phyloP scores from a whole-genome alignment of 2,888 invertebrate species.

The Merodon equestris region DNA sequence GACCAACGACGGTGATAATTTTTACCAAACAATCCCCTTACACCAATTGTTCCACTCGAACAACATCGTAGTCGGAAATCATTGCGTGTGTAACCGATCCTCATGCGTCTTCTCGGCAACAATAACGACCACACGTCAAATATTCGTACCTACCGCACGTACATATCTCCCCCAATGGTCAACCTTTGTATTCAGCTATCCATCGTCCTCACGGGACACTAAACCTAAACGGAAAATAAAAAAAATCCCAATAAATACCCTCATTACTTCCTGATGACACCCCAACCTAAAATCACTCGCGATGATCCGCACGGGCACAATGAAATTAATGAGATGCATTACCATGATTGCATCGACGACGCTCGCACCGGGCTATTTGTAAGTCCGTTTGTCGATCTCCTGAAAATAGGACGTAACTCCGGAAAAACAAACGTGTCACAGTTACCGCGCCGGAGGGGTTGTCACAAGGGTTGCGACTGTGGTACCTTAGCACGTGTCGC shows the following conservation, averaged over 20 bases:
- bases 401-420: slow-evolving; percentile 50
- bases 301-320: slow-evolving; percentile 40
- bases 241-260: slow-evolving; percentile 64
- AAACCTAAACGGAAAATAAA: slow-evolving; percentile 11
- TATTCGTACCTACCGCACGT: slow-evolving; percentile 40
- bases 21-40: slow-evolving; percentile 1
- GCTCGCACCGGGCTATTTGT: slow-evolving; percentile 54
- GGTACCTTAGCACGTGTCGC: slow-evolving; percentile 53
- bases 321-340: slow-evolving; percentile 69
- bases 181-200: slow-evolving; percentile 30
- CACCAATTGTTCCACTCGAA: slow-evolving; percentile 29
- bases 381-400: slow-evolving; percentile 60
- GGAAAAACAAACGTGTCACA: neutral
- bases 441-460: slow-evolving; percentile 16
- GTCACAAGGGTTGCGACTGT: slow-evolving; percentile 41
- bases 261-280: slow-evolving; percentile 59
- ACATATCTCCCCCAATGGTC: slow-evolving; percentile 39
- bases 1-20: neutral
- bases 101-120: slow-evolving; percentile 28
- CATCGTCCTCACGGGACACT: slow-evolving; percentile 57
- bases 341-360: slow-evolving; percentile 61
- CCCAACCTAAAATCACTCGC: slow-evolving; percentile 6
- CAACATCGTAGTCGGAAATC: slow-evolving; percentile 31
- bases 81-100: slow-evolving; percentile 55
- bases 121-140: slow-evolving; percentile 28